These are phyloP conservation scores for Aphrophora alni DNA, from an alignment of 2,888 invertebrate genomes.

Conservation along the genomic window DNA sequence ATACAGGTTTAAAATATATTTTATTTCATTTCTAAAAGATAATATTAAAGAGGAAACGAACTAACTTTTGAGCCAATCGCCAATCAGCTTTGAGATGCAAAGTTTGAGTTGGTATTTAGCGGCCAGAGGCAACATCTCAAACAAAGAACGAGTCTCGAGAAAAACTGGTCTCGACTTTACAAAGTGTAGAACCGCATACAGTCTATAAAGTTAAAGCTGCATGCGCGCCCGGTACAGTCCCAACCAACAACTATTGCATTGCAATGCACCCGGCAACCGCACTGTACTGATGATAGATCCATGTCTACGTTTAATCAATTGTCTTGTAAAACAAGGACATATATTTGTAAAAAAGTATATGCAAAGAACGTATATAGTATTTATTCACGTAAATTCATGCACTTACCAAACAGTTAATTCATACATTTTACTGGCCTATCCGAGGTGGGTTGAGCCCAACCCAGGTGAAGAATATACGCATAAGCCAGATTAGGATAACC, in stretches of 20 bases:
- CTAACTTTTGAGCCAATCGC: too few relatives aligned
- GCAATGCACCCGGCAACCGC: not conserved
- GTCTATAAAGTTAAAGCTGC: not conserved
- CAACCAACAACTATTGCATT: not conserved
- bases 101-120: not conserved
- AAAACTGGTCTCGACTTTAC: not conserved
- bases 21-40: too few relatives aligned
- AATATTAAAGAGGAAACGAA: too few relatives aligned
- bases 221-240: not conserved
- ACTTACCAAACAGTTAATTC: too few relatives aligned
- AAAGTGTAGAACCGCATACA: not conserved
- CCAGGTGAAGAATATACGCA: too few relatives aligned
- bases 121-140: not conserved
- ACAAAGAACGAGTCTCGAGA: not conserved
- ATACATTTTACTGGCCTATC: too few relatives aligned
- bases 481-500: too few relatives aligned
- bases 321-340: not conserved
- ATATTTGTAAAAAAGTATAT: too few relatives aligned
- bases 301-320: not conserved
- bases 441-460: too few relatives aligned
- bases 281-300: not conserved
- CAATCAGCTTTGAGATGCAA: not conserved
- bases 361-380: too few relatives aligned
- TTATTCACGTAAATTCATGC: too few relatives aligned
- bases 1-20: too few relatives aligned